These are phyloP conservation scores for Hybos culiciformis DNA, from an alignment of 2,888 invertebrate genomes.

Conservation along the genomic window DNA sequence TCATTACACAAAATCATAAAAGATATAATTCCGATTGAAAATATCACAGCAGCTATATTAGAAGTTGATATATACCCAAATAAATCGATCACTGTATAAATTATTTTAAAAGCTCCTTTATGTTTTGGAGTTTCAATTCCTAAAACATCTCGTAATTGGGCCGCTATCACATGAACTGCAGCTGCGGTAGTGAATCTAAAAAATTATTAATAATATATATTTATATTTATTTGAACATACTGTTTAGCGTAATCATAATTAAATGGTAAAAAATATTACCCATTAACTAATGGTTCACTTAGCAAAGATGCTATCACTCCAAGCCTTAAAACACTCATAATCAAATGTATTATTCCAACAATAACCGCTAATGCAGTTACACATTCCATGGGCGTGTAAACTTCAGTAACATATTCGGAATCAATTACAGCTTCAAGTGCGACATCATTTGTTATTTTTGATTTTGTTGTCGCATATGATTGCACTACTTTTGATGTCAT, in stretches of 20 bases:
- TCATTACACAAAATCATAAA: conserved; percentile 50
- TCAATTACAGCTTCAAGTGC: neutral
- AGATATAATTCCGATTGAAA: conserved; percentile 46
- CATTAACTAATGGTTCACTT: conserved; percentile 53
- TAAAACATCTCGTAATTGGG: conserved; percentile 50
- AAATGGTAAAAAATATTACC: no score
- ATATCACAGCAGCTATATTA: conserved; percentile 46
- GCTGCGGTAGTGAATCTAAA: conserved; percentile 54
- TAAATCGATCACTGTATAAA: conserved; percentile 27
- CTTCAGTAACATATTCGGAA: no score
- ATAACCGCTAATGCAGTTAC: conserved; percentile 60
- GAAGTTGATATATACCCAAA: conserved; percentile 24
- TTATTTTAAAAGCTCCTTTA: conserved; percentile 46
- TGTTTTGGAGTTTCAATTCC: conserved; percentile 42
- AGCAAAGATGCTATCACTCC: conserved; percentile 46
- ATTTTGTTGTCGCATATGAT: conserved; percentile 34
- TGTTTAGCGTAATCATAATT: no score
- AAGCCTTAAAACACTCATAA: conserved; percentile 46
- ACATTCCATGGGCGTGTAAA: conserved; percentile 48
- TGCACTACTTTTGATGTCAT: conserved; percentile 68
- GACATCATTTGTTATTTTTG: neutral
- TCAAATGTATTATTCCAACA: conserved; percentile 55
- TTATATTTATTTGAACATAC: no score
- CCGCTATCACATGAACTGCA: conserved; percentile 53
- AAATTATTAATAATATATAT: no score